phyloP scores from a whole-genome alignment of 2,113 vertebrate genomes.

The Micromys minutus region DNA sequence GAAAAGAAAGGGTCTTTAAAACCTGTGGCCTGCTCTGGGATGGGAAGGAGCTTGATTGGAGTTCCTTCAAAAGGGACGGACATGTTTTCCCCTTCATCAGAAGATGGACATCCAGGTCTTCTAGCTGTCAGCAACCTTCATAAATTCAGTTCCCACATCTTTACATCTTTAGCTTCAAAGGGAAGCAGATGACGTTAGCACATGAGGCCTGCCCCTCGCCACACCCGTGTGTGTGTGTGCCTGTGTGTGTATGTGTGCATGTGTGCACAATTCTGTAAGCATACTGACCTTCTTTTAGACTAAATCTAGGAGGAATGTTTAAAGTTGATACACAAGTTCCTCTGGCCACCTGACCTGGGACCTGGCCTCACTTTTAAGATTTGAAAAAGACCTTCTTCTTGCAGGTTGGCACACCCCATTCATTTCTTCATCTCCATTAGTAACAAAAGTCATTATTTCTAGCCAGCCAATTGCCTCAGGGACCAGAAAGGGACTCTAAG shows the following conservation, averaged over 20 bases:
- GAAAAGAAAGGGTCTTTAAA: neutral
- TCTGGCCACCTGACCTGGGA: constrained; percentile 20
- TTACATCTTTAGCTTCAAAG: neutral
- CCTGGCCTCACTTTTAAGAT: constrained; percentile 8
- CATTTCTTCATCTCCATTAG: constrained; percentile 37
- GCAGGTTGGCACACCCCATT: neutral
- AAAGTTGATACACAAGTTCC: constrained; percentile 8
- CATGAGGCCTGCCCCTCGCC: fast-evolving
- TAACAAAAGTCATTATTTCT: constrained; percentile 60
- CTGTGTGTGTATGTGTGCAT: neutral
- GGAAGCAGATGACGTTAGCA: neutral
- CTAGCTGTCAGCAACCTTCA: neutral
- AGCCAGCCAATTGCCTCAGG: neutral
- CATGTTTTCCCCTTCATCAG: neutral
- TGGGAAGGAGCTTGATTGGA: neutral
- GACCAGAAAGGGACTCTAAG: neutral
- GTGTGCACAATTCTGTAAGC: neutral
- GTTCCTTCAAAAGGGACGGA: neutral
- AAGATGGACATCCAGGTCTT: neutral
- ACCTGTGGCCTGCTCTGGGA: neutral
- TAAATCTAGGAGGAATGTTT: neutral
- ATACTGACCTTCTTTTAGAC: neutral
- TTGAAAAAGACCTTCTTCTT: constrained; percentile 45
- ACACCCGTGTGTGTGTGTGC: neutral
- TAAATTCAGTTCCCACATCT: neutral